Base-by-base conservation (phyloP, 2,888 invertebrate species). In the Hipparchia semele region DNA sequence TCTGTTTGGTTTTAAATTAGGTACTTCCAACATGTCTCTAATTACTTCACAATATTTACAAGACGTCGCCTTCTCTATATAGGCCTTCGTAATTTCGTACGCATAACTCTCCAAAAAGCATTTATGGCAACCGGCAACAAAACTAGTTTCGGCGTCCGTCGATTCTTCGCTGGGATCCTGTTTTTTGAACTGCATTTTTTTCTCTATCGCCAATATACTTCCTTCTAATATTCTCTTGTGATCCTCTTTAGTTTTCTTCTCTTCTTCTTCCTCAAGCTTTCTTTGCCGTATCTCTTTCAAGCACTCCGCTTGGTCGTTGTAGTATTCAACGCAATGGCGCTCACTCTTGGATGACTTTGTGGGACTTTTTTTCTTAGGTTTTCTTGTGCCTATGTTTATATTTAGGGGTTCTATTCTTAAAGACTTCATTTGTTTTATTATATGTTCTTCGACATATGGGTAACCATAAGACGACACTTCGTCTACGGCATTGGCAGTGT, bases 241-340 rank as follows among this genome's bases (percentile, higher is more conserved):
- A 71, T 89, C 90, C 60, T 90, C 86, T 78, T 91, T 91, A 58
- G 88, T 82, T 75, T 89, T 90, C 13, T 82, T 84, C 10, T 87
- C 86, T 77, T 94, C 88, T 79, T 93, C 89, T 78, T 90, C 23
- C 23, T 23, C 90, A 2, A 90, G 77, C 73, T 87, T 91, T 76
- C 85, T 90, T 74, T 87, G 84, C 51, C 89, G 83, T 77, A 92
- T 92, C 78, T 95, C 94, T 82, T 95, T 94, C 66, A 95, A 86
- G 78, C 95, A 95, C 78, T 95, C 95, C 68, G 94, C 95, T 84
- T 95, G 95, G 77, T 95, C 96, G 84, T 95, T 96, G 84, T 95
- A 96, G 79, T 95, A 95, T 84, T 95, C 95, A 51, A 95, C 90
- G 78, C 90, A 91, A 76, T 86, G 83, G 66, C 87, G 86, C 61